Evolutionary conservation across 2,888 invertebrate genomes (phyloP).

Genomic region (Perithous albicinctus): DNA sequence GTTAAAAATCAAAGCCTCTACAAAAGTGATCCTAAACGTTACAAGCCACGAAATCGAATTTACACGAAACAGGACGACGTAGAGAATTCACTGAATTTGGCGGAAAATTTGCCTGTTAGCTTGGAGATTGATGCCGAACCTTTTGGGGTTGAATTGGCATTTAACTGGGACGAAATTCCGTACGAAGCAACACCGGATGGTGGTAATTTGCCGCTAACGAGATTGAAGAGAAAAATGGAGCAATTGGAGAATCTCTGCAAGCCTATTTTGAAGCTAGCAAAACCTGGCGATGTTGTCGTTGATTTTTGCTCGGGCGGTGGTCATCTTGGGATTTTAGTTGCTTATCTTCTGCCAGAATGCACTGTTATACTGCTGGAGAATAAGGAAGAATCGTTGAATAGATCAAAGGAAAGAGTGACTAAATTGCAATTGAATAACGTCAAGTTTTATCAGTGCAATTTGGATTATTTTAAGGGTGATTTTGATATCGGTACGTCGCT

Average conservation of each 20-base stretch:
- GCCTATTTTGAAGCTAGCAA: slow-evolving; percentile 90
- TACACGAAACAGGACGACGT: slow-evolving; percentile 93
- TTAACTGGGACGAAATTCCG: slow-evolving; percentile 91
- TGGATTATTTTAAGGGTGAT: slow-evolving; percentile 93
- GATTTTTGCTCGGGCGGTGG: slow-evolving; percentile 98
- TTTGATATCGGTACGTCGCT: slow-evolving; percentile 95
- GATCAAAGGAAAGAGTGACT: slow-evolving; percentile 90
- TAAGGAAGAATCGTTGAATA: slow-evolving; percentile 93
- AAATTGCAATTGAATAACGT: slow-evolving; percentile 91
- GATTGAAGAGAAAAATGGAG: slow-evolving; percentile 92
- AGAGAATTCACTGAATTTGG: slow-evolving; percentile 86
- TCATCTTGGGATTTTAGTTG: slow-evolving; percentile 95
- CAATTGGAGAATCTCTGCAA: slow-evolving; percentile 94
- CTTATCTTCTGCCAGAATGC: slow-evolving; percentile 91
- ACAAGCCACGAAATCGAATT: slow-evolving; percentile 90
- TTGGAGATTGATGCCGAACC: slow-evolving; percentile 81
- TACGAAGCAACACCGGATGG: slow-evolving; percentile 91
- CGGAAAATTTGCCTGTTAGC: slow-evolving; percentile 85
- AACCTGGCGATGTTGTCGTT: slow-evolving; percentile 90
- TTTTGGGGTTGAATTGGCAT: slow-evolving; percentile 83
- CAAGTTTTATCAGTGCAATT: slow-evolving; percentile 93
- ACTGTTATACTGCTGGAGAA: slow-evolving; percentile 94
- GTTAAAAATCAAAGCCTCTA: slow-evolving; percentile 89
- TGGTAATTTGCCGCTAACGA: slow-evolving; percentile 91
- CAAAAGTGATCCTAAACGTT: slow-evolving; percentile 91